Evolutionary conservation across 1,140 invertebrate genomes (phyloP).

Genomic region (Phortica variegata): DNA sequence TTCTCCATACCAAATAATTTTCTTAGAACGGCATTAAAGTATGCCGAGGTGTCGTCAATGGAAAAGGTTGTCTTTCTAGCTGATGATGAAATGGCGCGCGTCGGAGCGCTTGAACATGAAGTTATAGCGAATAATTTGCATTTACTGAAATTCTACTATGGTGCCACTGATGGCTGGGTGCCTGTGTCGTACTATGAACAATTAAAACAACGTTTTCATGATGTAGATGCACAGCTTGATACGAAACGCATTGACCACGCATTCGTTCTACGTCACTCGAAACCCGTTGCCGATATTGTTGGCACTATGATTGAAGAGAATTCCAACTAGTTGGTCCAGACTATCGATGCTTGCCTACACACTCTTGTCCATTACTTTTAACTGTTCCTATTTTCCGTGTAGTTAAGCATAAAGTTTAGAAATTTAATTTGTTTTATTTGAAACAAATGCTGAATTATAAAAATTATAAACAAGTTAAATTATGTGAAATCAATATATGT

Average conservation of each 20-base stretch:
- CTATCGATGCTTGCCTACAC: neutral
- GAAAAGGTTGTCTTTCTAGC: slow-evolving; percentile 64
- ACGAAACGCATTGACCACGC: slow-evolving; percentile 69
- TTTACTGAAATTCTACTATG: slow-evolving; percentile 76
- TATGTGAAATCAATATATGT: too few relatives aligned
- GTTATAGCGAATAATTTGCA: slow-evolving; percentile 60
- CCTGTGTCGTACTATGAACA: slow-evolving; percentile 68
- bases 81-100: slow-evolving; percentile 65
- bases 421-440: too few relatives aligned
- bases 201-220: slow-evolving; percentile 63
- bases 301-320: slow-evolving; percentile 60
- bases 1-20: slow-evolving; percentile 57
- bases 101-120: slow-evolving; percentile 63
- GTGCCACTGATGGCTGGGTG: slow-evolving; percentile 73
- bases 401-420: too few relatives aligned
- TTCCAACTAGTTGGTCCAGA: slow-evolving; percentile 5
- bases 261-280: slow-evolving; percentile 69
- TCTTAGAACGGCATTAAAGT: slow-evolving; percentile 57
- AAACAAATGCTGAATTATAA: too few relatives aligned
- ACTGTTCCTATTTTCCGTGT: too few relatives aligned
- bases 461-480: too few relatives aligned
- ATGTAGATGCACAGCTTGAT: slow-evolving; percentile 67
- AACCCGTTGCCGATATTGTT: slow-evolving; percentile 66
- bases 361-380: neutral
- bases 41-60: slow-evolving; percentile 60